Percentiles rank a stretch among this genome's conserved stretches.
Conservation (phyloP, 2,797 vertebrate genomes). For the Anolis apletophallus region DNA sequence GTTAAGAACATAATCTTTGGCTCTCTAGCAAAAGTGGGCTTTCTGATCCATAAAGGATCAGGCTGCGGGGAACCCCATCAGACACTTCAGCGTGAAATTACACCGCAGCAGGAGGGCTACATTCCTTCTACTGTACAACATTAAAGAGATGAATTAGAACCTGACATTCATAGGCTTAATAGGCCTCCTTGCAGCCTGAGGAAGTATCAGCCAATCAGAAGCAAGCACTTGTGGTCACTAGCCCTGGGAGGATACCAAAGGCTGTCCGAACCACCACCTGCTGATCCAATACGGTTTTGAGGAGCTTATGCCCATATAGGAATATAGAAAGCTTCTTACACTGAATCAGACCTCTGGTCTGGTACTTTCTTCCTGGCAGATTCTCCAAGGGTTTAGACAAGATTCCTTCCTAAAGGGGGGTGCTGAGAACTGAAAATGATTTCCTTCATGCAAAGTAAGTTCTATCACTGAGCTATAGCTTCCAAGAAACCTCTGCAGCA, state of each 20-base stretch:
- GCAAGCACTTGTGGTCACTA: slow-evolving; percentile 62
- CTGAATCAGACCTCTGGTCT: neutral
- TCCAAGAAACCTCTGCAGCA: neutral
- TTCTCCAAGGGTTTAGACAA: neutral
- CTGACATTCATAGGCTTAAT: slow-evolving; percentile 75
- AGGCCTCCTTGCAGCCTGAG: slow-evolving; percentile 68
- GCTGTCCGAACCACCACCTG: neutral
- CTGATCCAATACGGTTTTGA: neutral
- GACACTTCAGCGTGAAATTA: slow-evolving; percentile 85
- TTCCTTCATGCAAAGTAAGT: neutral
- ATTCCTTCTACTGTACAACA: slow-evolving; percentile 75
- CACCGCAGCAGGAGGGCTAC: slow-evolving; percentile 78
- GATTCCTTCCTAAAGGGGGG: neutral
- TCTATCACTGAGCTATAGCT: neutral
- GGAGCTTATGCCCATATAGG: neutral
- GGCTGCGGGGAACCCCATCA: slow-evolving; percentile 82
- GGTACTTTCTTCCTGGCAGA: neutral
- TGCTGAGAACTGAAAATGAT: neutral
- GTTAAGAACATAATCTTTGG: slow-evolving; percentile 79
- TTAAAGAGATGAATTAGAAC: slow-evolving; percentile 78
- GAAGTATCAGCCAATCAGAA: slow-evolving; percentile 61
- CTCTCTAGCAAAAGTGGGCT: slow-evolving; percentile 77
- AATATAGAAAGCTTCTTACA: neutral
- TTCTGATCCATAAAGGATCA: slow-evolving; percentile 87
- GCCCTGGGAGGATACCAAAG: slow-evolving; percentile 37